Evolutionary conservation across 2,888 invertebrate genomes (phyloP).

Genomic region (Laothoe populi): DNA sequence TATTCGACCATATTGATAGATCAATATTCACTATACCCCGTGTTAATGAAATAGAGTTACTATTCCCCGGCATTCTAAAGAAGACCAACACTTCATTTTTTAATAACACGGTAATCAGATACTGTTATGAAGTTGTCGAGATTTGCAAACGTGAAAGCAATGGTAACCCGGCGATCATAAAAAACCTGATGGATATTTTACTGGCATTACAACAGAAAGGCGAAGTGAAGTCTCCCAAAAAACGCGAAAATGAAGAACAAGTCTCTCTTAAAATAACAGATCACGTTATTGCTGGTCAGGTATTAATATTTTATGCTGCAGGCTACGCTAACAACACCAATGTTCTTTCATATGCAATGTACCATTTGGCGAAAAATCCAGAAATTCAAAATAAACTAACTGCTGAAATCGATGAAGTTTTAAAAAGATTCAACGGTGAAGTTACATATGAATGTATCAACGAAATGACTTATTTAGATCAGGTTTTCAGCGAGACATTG

Average conservation of each 20-base stretch:
- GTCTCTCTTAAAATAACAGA: slow-evolving; percentile 44
- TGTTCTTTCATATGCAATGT: slow-evolving; percentile 55
- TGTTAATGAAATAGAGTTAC: slow-evolving; percentile 38
- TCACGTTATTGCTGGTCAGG: slow-evolving; percentile 51
- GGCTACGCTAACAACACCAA: slow-evolving; percentile 71
- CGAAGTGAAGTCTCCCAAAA: slow-evolving; percentile 29
- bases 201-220: slow-evolving; percentile 40
- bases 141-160: slow-evolving; percentile 37
- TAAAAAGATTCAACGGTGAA: slow-evolving; percentile 49
- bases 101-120: slow-evolving; percentile 31
- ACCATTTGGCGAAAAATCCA: slow-evolving; percentile 60
- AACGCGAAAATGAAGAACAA: slow-evolving; percentile 25
- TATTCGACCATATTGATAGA: slow-evolving; percentile 29
- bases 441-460: slow-evolving; percentile 55
- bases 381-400: slow-evolving; percentile 55
- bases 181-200: slow-evolving; percentile 52
- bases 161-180: slow-evolving; percentile 37
- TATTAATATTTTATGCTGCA: slow-evolving; percentile 60
- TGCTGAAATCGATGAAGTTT: slow-evolving; percentile 55
- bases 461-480: slow-evolving; percentile 57
- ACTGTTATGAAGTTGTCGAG: slow-evolving; percentile 39
- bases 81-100: slow-evolving; percentile 38
- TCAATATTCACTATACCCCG: slow-evolving; percentile 32
- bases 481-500: slow-evolving; percentile 61
- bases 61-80: slow-evolving; percentile 44